Base-by-base conservation (phyloP, 2,888 invertebrate species). In the Drosophila paramelanica region DNA sequence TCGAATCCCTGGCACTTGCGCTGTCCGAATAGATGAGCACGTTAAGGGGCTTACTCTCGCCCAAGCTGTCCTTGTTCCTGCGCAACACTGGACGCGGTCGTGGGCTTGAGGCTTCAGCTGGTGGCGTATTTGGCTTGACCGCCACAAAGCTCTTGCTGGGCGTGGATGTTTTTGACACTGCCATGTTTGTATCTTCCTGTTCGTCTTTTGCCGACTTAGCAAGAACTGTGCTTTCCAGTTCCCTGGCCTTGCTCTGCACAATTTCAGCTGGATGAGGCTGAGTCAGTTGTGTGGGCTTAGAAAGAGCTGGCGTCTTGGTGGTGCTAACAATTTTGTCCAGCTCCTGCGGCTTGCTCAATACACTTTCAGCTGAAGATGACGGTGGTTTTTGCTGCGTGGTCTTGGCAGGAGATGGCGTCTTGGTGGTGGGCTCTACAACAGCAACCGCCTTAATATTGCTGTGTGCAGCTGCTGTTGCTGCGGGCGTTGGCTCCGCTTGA, bases 21-120 rank as follows among this genome's bases (percentile, higher is more conserved):
- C 96, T 96, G 91, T 97, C 97, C 3, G 96, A 96, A 91, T 96
- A 97, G 77, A 97, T 96, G 67, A 97, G 93, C 84, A 97, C 94
- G 93, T 96, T 97, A 3, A 96, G 96, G 49, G 97, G 96, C 91
- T 96, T 96, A 3, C 94, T 93, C 85, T 90, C 88, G 23, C 76
- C 87, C 17, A 91, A 60, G 57, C 90, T 91, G 56, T 91, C 87
- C 70, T 92, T 92, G 41, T 88, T 90, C 2, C 92, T 89, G 25
- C 85, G 89, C 57, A 92, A 70, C 57, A 87, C 81, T 2, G 92
- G 91, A n/a, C 89, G 81, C 6, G 60, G 27, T 3, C 64, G 61
- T 7, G 59, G 14, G 2, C 46, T 17, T 25, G 61, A 45, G 3
- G 51, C 31, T 13, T 51, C 39, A 14, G 83, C 10, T n/a, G 65